Conservation (phyloP, 2,113 vertebrate genomes). For the Dasyurus viverrinus region DNA sequence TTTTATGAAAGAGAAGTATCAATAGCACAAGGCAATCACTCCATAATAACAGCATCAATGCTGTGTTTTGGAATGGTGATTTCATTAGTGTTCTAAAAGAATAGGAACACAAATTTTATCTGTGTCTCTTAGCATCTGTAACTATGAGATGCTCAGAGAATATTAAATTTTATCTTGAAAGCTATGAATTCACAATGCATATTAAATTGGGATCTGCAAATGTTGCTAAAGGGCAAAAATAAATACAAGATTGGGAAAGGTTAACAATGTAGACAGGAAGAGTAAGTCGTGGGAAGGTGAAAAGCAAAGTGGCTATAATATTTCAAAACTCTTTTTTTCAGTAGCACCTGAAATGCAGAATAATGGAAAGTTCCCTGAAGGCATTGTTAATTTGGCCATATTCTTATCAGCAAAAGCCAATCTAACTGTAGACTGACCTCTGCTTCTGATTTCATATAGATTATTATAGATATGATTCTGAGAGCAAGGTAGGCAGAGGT, state of each 20-base stretch:
- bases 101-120: neutral
- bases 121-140: neutral
- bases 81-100: neutral
- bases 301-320: neutral
- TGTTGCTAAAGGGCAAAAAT: neutral
- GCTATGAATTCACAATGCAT: neutral
- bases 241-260: neutral
- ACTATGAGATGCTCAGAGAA: neutral
- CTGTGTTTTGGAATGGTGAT: neutral
- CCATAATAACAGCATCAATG: neutral
- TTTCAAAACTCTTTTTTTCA: neutral
- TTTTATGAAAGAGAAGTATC: neutral
- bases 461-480: constrained; percentile 70
- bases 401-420: constrained; percentile 6
- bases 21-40: neutral
- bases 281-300: neutral
- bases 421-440: neutral
- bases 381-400: constrained; percentile 25
- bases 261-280: neutral
- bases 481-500: neutral
- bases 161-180: neutral
- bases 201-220: neutral
- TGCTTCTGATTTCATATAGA: neutral
- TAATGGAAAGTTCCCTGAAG: neutral
- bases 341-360: neutral